Evolutionary conservation across 2,888 invertebrate genomes (phyloP).

Genomic region (Choristoneura rosaceana): DNA sequence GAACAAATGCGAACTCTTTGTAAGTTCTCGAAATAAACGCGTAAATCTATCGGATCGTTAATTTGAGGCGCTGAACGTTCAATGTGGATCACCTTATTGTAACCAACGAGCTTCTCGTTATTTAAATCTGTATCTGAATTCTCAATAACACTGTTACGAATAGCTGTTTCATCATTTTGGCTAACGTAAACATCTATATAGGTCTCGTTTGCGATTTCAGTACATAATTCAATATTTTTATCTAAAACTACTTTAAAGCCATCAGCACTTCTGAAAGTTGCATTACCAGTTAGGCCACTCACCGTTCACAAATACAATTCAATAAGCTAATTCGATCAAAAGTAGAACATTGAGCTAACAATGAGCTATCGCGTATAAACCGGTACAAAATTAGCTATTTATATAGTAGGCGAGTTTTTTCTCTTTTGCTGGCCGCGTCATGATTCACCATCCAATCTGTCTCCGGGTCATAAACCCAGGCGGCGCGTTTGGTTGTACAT

Average conservation of each 20-base stretch:
- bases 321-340: conserved; percentile 31
- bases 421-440: conserved; percentile 18
- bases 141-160: background rate
- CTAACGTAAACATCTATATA: background rate
- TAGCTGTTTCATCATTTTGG: background rate
- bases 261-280: conserved; percentile 2
- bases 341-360: conserved; percentile 30
- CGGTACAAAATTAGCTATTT: conserved; percentile 37
- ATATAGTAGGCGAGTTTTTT: conserved; percentile 32
- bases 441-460: conserved; percentile 56
- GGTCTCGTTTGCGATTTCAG: background rate
- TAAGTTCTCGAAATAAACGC: conserved; percentile 31
- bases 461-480: conserved; percentile 70
- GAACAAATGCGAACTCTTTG: conserved; percentile 29
- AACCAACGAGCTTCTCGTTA: background rate
- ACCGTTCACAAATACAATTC: conserved; percentile 25
- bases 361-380: conserved; percentile 27
- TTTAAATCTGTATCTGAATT: background rate
- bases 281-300: conserved; percentile 1
- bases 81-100: conserved; percentile 10
- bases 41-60: conserved; percentile 31
- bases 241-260: background rate
- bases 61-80: conserved; percentile 17
- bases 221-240: background rate
- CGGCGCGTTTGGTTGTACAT: conserved; percentile 43